These are phyloP conservation scores for Gymnoscopelus microlampas DNA, from an alignment of 2,797 vertebrate species.

Conservation along the genomic window DNA sequence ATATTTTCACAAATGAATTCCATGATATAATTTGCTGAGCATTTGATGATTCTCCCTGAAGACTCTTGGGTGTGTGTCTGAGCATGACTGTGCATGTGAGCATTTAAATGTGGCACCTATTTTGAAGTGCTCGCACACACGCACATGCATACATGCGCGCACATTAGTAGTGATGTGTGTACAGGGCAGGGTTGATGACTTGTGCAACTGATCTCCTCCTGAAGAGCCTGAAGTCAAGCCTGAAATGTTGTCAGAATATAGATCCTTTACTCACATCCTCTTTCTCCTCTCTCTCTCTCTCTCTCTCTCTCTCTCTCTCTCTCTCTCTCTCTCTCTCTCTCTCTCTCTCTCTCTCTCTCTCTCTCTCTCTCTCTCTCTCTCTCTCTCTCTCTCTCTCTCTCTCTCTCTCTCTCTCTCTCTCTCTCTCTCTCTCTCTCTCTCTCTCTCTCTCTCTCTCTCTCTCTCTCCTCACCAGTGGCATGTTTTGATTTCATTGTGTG, in stretches of 20 bases:
- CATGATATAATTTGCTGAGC: too few species aligned
- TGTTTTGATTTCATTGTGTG: neutral
- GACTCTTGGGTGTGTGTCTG: neutral
- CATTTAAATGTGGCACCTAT: neutral
- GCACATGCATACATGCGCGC: too few species aligned
- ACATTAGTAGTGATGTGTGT: too few species aligned
- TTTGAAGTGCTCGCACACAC: too few species aligned
- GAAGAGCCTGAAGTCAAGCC: neutral
- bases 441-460: neutral
- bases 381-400: neutral
- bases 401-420: neutral
- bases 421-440: neutral
- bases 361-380: neutral
- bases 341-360: neutral
- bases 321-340: neutral
- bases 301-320: neutral
- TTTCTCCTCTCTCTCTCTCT: neutral
- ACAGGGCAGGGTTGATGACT: too few species aligned
- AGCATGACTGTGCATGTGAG: neutral
- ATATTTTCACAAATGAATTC: too few species aligned
- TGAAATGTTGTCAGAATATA: neutral
- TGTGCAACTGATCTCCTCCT: neutral
- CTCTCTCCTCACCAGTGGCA: neutral
- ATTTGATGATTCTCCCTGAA: too few species aligned
- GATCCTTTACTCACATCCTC: constrained; percentile 13